Base-by-base conservation (phyloP, 2,113 vertebrate species). In the Gobio gobio region DNA sequence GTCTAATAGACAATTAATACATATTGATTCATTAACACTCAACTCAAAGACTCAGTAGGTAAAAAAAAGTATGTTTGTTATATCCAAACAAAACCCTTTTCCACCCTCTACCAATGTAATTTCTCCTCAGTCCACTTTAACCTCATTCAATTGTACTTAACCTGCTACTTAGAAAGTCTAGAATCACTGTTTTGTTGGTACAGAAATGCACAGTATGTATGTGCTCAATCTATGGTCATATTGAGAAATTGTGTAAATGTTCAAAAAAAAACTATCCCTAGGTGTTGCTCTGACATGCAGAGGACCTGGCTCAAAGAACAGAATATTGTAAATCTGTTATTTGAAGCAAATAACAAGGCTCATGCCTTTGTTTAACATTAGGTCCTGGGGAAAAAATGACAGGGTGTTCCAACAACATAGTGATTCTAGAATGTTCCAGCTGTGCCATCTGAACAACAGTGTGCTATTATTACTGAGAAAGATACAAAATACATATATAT, bases 1-100 rank as follows among this genome's bases (percentile, higher is more conserved):
- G 59, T 73, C 49, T 72, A 75, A 16, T 75, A 61, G 54, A 82
- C 2, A 83, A 49, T 58, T 22, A 47, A 75, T 59, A 20, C 16
- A 56, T 82, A 90, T 76, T 56, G 76, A 87, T 88, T 82, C 73
- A 88, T 83, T 88, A 45, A 90, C 54, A 86, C 75, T 49, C 58
- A 14, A 76, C 86, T 84, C 47, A 86, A 85, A 74, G 86, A 87
- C 45, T 61, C 75, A 89, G 87, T 83, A 84, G 63, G 24, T 36
- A 61, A 68, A 36, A 45, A 66, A 81, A n/a, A 26, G 61, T n/a
- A 40, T 40, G 36, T 40, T 2, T 26, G 22, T 70, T 10, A 20
- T 64, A 70, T 51, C 61, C 82, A 74, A 84, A 49, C 10, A 45
- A 75, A 45, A 29, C n/a, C 14, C 18, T 40, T 3, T 18, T 4